Base-by-base conservation (phyloP, 2,797 vertebrate genomes). In the Notolepis coatsorum region DNA sequence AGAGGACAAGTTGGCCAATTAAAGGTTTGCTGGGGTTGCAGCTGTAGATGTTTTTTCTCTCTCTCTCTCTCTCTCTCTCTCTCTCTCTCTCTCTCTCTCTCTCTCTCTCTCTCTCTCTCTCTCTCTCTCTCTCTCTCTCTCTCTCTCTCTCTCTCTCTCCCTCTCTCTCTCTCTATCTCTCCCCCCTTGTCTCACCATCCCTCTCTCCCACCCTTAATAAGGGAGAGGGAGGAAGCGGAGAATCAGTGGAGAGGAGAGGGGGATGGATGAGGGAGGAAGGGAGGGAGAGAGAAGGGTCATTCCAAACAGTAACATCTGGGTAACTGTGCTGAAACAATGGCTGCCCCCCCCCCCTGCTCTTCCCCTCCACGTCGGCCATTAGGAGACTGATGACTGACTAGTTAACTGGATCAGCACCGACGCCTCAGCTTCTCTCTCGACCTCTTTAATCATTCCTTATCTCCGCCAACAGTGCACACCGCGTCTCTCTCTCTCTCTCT, bases 401-500 rank as follows among this genome's bases (percentile, higher is more conserved):
- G 79, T 78, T 92, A 81, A 89, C 90, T 90, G 90, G 91, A 91
- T 92, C 93, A 91, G 84, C 87, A 88, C 84, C 86, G n/a, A 91
- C 85, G 90, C 91, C 92, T 91, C 91, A 89, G 95, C 87, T 88
- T 88, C 86, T 92, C 60, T 64, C 8, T 88, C 93, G 88, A 71
- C 77, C 88, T 87, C 92, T 95, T 95, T 95, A 95, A 95, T 96
- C 94, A 95, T 91, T 90, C 92, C 93, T 95, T 94, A 95, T 96
- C 94, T 94, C 30, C 20, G 15, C 64, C 67, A 63, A 80, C 84
- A 84, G 58, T 65, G n/a, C n/a, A n/a, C n/a, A 90, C 84, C 80
- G 89, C 85, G 74, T 68, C 71, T 56, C 61, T 41, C 64, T 23
- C 73, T 71, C 69, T 60, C 48, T 42, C 51, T 51, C 37, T 57